Evolutionary conservation across 2,113 vertebrate genomes (phyloP), one percentile per base, ranked within the genome.

Genomic region (Urocynchramus pylzowi): DNA sequence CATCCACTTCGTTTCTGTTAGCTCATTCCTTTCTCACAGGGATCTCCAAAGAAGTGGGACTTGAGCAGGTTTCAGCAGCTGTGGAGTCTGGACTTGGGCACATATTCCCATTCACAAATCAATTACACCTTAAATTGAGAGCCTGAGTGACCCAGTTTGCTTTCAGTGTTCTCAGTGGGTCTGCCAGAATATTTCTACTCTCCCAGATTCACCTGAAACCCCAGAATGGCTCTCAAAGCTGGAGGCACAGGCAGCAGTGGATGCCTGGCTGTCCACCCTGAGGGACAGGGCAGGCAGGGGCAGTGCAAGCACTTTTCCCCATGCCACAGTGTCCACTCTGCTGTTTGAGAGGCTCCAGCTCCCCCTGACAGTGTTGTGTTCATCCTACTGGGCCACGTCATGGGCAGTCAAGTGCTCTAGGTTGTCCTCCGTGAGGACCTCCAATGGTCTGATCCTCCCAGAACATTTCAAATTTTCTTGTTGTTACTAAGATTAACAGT

Each of bases 21-120:
- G 75, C 63, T 90, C 54, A 10, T 73, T 88, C 6, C 0, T 65
- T 88, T 90, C 68, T 92, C 73, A 22, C 6, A 69, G 33, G 26
- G 6, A 41, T 57, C 11, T 2, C 44, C 44, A 53, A 64, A 61
- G 63, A 64, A 50, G 23, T 41, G 39, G 44, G 45, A 52, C 81
- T 92, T 45, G 45, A 65, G 31, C 68, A 60, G 82, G 37, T 65
- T 59, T 73, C 39, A 59, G 80, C 71, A 94, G 45, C 79, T 80
- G 27, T 12, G 28, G 54, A 19, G 30, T 65, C 49, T 24, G 57
- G 26, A 39, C 13, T 70, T 59, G 44, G 30, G 50, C 2, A 3
- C 20, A 13, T 3, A 7, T 22, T 50, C 33, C 24, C 1, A 0
- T 65, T 79, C 61, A 42, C 17, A 4, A 2, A 1, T 22, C 30